Evolutionary conservation across 2,113 vertebrate genomes (phyloP).

Genomic region (Stegastes partitus): DNA sequence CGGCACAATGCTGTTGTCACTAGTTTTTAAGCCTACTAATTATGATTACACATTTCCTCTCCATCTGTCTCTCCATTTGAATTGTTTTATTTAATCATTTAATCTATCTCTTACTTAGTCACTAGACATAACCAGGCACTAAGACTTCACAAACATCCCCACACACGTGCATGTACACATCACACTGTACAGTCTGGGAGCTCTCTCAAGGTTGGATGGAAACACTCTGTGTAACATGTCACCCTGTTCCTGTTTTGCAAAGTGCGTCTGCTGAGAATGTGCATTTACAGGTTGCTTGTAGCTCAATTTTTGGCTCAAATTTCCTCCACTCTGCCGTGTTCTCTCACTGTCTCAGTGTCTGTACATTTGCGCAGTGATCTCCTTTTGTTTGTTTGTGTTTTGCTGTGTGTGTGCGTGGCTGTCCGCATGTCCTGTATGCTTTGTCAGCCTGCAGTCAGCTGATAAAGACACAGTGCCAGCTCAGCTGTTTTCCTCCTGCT

Average conservation of each 20-base stretch:
- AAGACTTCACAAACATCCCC: neutral
- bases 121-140: neutral
- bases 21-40: too few species aligned
- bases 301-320: constrained; percentile 23
- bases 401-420: constrained; percentile 21
- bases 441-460: constrained; percentile 79
- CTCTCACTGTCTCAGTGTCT: constrained; percentile 19
- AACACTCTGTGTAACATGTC: constrained; percentile 28
- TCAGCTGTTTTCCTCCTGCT: constrained; percentile 74
- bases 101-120: neutral
- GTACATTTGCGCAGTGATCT: constrained; percentile 36
- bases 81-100: neutral
- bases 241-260: constrained; percentile 28
- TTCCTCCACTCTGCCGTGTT: constrained; percentile 24
- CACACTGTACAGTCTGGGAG: neutral
- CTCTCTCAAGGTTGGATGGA: constrained; percentile 14
- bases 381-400: constrained; percentile 43
- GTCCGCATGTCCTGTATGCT: constrained; percentile 52
- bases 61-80: neutral
- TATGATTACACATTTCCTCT: neutral
- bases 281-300: constrained; percentile 10
- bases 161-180: constrained; percentile 2
- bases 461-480: constrained; percentile 72
- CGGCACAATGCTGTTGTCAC: neutral
- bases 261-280: constrained; percentile 20